Base-by-base conservation (phyloP, 2,113 vertebrate genomes). In the Trinectes maculatus region DNA sequence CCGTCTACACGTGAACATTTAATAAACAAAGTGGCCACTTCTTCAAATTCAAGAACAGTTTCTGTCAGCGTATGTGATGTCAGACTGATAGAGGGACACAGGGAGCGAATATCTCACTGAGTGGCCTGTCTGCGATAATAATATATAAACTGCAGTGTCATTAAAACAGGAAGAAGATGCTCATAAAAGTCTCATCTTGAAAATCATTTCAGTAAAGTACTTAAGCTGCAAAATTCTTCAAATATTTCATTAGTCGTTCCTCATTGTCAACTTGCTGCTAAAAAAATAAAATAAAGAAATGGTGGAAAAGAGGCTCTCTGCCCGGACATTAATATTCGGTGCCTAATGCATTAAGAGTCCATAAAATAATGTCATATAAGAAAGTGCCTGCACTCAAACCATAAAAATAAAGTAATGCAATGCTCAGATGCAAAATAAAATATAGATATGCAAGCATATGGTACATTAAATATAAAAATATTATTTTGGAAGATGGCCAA, bases 71-170 rank as follows among this genome's bases (percentile, higher is more conserved):
- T n/a, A n/a, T n/a, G n/a, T n/a, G n/a, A n/a, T n/a, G n/a, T n/a
- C n/a, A n/a, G n/a, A n/a, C n/a, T n/a, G n/a, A n/a, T n/a, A n/a
- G n/a, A n/a, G n/a, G n/a, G n/a, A n/a, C n/a, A n/a, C n/a, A n/a
- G n/a, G n/a, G n/a, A n/a, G n/a, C n/a, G n/a, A n/a, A n/a, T n/a
- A n/a, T n/a, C n/a, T n/a, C n/a, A n/a, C n/a, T n/a, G n/a, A n/a
- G n/a, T n/a, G n/a, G n/a, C n/a, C 33, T 13, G 46, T 75, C 70
- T 26, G 54, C 70, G 72, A 71, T 3, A 57, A 53, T 43, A 66
- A 80, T 65, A 55, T 65, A 67, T 3, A 82, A 72, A 82, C 70
- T 79, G 82, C 77, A 73, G 72, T 71, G 73, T 83, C 70, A 85
- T 78, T 81, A 71, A 71, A 77, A 28, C 18, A 33, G 34, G 24